phyloP scores from a whole-genome alignment of 2,888 invertebrate genomes.

The Ischnura elegans region DNA sequence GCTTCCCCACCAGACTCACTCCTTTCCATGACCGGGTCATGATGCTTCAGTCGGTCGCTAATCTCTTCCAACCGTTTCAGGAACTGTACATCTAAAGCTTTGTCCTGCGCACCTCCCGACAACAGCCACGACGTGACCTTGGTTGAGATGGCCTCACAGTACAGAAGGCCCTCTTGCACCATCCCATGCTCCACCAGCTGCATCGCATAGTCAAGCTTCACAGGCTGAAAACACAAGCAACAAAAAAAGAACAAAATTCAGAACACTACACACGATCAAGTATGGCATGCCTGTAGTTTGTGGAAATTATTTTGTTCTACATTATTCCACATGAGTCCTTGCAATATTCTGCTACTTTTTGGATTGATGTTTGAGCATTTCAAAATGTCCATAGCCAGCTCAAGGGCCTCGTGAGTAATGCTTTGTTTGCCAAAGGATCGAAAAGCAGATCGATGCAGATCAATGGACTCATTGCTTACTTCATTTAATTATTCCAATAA shows the following conservation, averaged over 20 bases:
- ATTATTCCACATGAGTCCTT: too few species aligned
- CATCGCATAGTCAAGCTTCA: constrained; percentile 90
- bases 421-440: too few species aligned
- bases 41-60: constrained; percentile 84
- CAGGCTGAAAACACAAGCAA: constrained; percentile 80
- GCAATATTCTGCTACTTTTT: too few species aligned
- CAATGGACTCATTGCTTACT: too few species aligned
- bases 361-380: too few species aligned
- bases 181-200: constrained; percentile 89
- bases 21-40: constrained; percentile 81
- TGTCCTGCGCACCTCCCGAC: constrained; percentile 63
- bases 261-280: too few species aligned
- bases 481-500: too few species aligned
- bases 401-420: too few species aligned
- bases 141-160: constrained; percentile 89
- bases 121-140: constrained; percentile 79
- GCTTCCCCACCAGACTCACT: constrained; percentile 78
- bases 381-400: too few species aligned
- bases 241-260: constrained; percentile 36
- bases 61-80: constrained; percentile 78
- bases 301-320: too few species aligned
- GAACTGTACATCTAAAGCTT: constrained; percentile 70
- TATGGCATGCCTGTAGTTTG: too few species aligned
- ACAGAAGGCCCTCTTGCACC: constrained; percentile 89
- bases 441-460: too few species aligned